Evolutionary conservation across 2,113 vertebrate species (phyloP), one percentile per base, ranked within the genome.

Genomic region (Callipepla californica): DNA sequence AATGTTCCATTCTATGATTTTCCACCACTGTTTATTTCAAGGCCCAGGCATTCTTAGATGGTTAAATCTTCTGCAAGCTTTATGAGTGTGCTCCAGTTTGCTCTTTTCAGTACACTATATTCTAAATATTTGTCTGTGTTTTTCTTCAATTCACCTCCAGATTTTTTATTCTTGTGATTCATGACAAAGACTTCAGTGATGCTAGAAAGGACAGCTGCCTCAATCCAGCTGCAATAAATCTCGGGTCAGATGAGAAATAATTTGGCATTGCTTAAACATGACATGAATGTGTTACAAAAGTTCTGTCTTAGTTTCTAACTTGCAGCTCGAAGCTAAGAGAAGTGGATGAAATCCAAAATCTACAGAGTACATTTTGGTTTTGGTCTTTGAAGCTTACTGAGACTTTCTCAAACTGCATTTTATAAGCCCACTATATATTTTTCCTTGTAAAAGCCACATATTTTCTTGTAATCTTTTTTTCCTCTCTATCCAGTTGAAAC

Each of bases 381-480:
- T 48, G 85, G 65, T 55, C 74, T 96, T 95, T 85, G 32, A 95
- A 95, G 59, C 40, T 94, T 73, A 85, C 38, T n/a, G 42, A 84
- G 70, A 81, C 55, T 85, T 94, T 94, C 86, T 95, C 82, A 96
- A 96, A 94, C 51, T 86, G 42, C 48, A 67, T 92, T 89, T 94
- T 90, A 92, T 68, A 78, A 72, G 28, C 18, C 77, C 26, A 58
- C 32, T 80, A 93, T 73, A 85, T 86, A 93, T 95, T 95, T 96
- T 95, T 87, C 30, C 85, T 76, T 57, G 36, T 72, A 89, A 85
- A 95, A 59, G 19, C 42, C 34, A 73, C 2, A 2, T 57, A 77
- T 53, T 92, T 82, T 79, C 91, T 96, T 67, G 32, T 66, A 26
- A 59, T 77, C n/a, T 93, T 92, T 93, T 92, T 93, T 87, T 53